Percentiles rank a stretch among this genome's conserved stretches.
Evolutionary conservation across 2,113 vertebrate genomes (phyloP).

Genomic region (Cebus imitator): DNA sequence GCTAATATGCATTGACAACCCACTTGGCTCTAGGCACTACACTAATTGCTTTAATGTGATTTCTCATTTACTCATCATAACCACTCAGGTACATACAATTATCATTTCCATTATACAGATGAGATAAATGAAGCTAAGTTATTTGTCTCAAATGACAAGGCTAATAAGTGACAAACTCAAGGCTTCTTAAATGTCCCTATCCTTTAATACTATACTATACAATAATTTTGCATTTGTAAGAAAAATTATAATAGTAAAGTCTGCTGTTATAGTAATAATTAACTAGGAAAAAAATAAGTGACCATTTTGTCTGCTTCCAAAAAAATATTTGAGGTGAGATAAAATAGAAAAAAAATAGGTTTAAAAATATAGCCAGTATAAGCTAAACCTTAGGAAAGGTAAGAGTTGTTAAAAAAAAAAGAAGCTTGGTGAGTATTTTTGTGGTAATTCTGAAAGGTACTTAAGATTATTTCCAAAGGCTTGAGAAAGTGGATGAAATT

Average conservation of each 20-base stretch:
- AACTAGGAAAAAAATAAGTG: neutral
- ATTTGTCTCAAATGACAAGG: neutral
- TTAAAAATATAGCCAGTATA: neutral
- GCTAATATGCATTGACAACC: neutral
- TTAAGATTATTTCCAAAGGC: neutral
- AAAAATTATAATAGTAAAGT: constrained; percentile 5
- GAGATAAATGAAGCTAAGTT: neutral
- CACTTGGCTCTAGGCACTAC: neutral
- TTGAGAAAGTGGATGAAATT: neutral
- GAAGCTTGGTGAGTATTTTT: neutral
- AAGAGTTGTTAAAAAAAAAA: neutral
- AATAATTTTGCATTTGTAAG: neutral
- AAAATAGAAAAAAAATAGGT: neutral
- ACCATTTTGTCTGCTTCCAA: neutral
- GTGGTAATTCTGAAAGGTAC: neutral
- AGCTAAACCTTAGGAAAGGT: neutral
- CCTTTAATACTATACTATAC: neutral
- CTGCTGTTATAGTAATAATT: neutral
- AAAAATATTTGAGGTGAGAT: neutral
- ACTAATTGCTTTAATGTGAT: neutral
- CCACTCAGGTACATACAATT: neutral
- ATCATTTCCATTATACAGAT: neutral
- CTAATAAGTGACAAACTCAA: neutral
- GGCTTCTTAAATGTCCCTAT: neutral
- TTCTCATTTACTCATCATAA: neutral